Evolutionary conservation across 1,140 invertebrate species (phyloP).

Genomic region (Drosophila subpulchrella): DNA sequence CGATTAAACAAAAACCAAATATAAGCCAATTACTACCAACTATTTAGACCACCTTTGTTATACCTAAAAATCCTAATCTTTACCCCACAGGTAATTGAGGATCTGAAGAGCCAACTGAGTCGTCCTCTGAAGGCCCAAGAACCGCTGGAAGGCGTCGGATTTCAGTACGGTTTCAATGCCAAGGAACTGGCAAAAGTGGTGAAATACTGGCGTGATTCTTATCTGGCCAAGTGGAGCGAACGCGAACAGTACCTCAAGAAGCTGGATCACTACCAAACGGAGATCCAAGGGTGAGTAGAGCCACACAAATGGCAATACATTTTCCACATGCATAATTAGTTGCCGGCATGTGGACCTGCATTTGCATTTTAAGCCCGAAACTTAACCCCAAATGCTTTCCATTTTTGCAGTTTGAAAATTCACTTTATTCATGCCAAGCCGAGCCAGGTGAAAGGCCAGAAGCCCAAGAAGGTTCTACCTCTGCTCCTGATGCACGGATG

Average conservation of each 20-base stretch:
- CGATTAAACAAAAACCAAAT: no score
- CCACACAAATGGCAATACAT: neutral
- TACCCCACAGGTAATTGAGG: slow-evolving; percentile 85
- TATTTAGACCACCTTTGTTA: no score
- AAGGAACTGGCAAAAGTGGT: slow-evolving; percentile 88
- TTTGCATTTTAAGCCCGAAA: slow-evolving; percentile 8
- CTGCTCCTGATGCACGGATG: slow-evolving; percentile 94
- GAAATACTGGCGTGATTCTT: slow-evolving; percentile 90
- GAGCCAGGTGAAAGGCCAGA: slow-evolving; percentile 62
- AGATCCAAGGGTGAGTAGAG: slow-evolving; percentile 87
- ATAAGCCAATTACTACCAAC: no score
- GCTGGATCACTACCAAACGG: slow-evolving; percentile 90
- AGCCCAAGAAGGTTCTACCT: slow-evolving; percentile 87
- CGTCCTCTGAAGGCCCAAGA: slow-evolving; percentile 85
- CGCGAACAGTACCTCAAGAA: slow-evolving; percentile 89
- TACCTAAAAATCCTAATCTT: neutral
- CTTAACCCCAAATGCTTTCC: slow-evolving; percentile 11
- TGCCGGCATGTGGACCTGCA: neutral
- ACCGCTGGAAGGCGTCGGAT: slow-evolving; percentile 89
- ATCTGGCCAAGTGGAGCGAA: slow-evolving; percentile 88
- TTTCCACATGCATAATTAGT: neutral
- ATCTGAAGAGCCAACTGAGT: slow-evolving; percentile 87
- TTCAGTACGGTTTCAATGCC: slow-evolving; percentile 92
- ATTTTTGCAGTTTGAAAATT: slow-evolving; percentile 87
- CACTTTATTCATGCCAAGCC: slow-evolving; percentile 89